Percentiles rank a stretch among this genome's conserved stretches.
Conservation (phyloP, 1,140 invertebrate species). For the Leptinotarsa undecemlineata region DNA sequence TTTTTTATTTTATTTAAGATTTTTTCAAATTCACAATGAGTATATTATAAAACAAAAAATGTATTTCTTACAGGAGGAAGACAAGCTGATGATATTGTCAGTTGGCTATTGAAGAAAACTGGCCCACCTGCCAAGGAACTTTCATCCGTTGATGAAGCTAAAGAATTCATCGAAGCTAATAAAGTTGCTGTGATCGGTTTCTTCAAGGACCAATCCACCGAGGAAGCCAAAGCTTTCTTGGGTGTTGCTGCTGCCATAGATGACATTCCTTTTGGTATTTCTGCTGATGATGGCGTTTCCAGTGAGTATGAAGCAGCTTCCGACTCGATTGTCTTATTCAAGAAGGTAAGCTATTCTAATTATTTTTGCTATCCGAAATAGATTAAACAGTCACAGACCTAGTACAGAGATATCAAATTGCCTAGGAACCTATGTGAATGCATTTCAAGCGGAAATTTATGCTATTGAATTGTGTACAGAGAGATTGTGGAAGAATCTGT, state of each 20-base stretch:
- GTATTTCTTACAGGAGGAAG: slow-evolving; percentile 71
- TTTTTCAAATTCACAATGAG: too few relatives aligned
- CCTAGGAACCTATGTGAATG: too few relatives aligned
- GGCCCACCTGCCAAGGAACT: slow-evolving; percentile 86
- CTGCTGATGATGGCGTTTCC: slow-evolving; percentile 75
- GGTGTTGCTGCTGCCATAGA: slow-evolving; percentile 79
- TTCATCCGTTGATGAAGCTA: slow-evolving; percentile 77
- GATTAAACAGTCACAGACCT: too few relatives aligned
- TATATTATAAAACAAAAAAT: too few relatives aligned
- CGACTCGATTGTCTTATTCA: slow-evolving; percentile 82
- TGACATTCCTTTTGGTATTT: slow-evolving; percentile 88
- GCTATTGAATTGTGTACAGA: too few relatives aligned
- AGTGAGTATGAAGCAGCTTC: slow-evolving; percentile 73
- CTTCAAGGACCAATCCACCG: slow-evolving; percentile 84
- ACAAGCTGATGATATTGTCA: slow-evolving; percentile 88
- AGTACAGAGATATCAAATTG: too few relatives aligned
- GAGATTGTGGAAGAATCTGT: too few relatives aligned
- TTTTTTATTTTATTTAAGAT: too few relatives aligned
- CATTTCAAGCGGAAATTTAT: too few relatives aligned
- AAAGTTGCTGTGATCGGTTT: slow-evolving; percentile 90
- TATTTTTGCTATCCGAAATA: too few relatives aligned
- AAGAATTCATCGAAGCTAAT: slow-evolving; percentile 79
- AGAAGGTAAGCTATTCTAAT: slow-evolving; percentile 69
- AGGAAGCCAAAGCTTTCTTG: slow-evolving; percentile 82
- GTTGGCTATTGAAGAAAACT: slow-evolving; percentile 96